Evolutionary conservation across 1,140 invertebrate genomes (phyloP), one percentile per base, ranked within the genome.

Genomic region (Drosophila triauraria): DNA sequence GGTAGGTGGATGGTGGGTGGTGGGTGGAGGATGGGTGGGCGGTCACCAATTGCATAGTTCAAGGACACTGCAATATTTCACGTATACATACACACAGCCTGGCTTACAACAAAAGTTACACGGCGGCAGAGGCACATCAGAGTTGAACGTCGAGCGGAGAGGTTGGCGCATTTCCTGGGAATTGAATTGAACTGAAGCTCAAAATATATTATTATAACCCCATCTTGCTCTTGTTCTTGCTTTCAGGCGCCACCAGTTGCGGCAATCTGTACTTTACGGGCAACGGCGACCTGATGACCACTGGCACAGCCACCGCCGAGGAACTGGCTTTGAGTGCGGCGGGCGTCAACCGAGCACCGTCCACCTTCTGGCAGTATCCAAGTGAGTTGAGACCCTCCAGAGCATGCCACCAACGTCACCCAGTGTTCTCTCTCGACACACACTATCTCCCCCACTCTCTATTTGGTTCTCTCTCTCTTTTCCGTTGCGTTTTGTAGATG

Each of bases 321-420:
- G 91, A 92, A 50, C 70, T 92, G 46, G 91, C 87, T 32, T 61
- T 92, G 3, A 86, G 82, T 58, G 82, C 82, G 17, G 82, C 82
- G 15, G 75, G 82, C 20, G 79, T 91, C 15, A 92, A 83, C 56
- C 74, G 92, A 4, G 80, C 92, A n/a, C 91, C 95, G 80, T 94
- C 96, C 61, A 95, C 96, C 72, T 93, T 96, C 86, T 96, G 95
- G 96, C 95, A 96, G 93, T 96, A 96, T 94, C 95, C 96, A 80
- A 94, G 95, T 96, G 92, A 95, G 94, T 93, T 44, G 17, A 40
- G 17, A n/a, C 32, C 27, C 35, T 8, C 43, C 32, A 44, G 25
- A 32, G 20, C 60, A 53, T 59, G 59, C 40, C 42, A 42, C 51
- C 40, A 40, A 12, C 12, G 54, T 20, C 20, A 9, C 38, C 40